Percentiles rank a stretch among this genome's conserved stretches.
These are phyloP conservation scores for Orius insidiosus DNA, from an alignment of 1,140 invertebrate genomes.

Conservation along the genomic window DNA sequence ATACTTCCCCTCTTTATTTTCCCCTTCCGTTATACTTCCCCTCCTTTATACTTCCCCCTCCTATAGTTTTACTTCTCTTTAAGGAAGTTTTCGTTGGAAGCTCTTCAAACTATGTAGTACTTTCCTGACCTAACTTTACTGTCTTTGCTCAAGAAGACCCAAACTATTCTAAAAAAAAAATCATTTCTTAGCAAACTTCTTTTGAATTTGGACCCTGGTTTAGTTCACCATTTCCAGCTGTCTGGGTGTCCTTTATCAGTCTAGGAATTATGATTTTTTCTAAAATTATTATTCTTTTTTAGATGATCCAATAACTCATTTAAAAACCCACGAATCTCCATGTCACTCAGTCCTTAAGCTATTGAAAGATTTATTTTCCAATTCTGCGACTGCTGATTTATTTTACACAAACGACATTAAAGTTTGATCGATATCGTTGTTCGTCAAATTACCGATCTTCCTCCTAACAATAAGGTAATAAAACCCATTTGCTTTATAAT, in stretches of 20 bases:
- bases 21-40: no score
- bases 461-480: slow-evolving; percentile 62
- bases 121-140: no score
- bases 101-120: no score
- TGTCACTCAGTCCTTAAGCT: slow-evolving; percentile 77
- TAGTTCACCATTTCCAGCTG: slow-evolving; percentile 7
- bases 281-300: no score
- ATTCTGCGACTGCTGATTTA: slow-evolving; percentile 53
- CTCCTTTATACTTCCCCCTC: no score
- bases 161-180: no score
- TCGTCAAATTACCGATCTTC: slow-evolving; percentile 68
- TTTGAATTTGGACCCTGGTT: background rate
- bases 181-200: background rate
- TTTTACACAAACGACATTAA: slow-evolving; percentile 89
- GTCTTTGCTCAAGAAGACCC: no score
- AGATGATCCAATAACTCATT: slow-evolving; percentile 75
- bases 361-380: slow-evolving; percentile 65
- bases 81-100: no score
- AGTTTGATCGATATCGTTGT: slow-evolving; percentile 85
- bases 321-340: slow-evolving; percentile 56
- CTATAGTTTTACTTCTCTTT: no score
- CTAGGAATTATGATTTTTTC: no score
- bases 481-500: background rate
- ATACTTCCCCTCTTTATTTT: no score
- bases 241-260: slow-evolving; percentile 11